Evolutionary conservation across 64 coral and sea anemone species (phyloP).

Genomic region (Montipora sp.): DNA sequence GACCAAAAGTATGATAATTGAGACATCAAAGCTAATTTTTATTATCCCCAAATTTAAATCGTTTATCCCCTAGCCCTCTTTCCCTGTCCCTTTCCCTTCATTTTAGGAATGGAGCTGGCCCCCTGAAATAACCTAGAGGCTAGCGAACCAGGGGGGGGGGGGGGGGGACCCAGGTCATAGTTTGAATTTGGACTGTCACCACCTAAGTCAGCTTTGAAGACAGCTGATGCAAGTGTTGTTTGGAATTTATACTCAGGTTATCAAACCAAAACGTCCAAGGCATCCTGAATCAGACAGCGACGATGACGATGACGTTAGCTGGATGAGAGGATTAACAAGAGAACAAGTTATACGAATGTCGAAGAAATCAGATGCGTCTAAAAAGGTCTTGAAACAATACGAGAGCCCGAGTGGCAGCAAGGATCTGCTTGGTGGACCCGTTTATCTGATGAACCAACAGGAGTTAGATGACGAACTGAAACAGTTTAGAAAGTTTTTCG

Average conservation of each 20-base stretch:
- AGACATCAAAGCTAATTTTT: no score
- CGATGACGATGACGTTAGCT: conserved; percentile 12
- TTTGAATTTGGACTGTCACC: no score
- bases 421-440: conserved; percentile 60
- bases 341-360: conserved; percentile 95
- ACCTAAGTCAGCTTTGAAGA: not conserved
- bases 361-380: conserved; percentile 92
- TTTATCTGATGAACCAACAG: conserved; percentile 75
- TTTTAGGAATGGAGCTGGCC: no score
- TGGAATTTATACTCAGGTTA: not conserved
- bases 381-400: conserved; percentile 63
- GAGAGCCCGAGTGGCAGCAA: conserved; percentile 72
- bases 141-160: no score
- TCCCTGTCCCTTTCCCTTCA: no score
- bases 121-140: no score
- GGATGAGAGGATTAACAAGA: conserved; percentile 72
- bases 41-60: no score
- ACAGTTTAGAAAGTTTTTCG: conserved; percentile 85
- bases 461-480: conserved; percentile 90
- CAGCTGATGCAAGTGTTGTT: not conserved
- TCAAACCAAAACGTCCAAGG: conserved; percentile 21
- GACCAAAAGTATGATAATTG: no score
- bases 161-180: no score
- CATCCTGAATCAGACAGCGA: conserved; percentile 57
- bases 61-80: no score